These are phyloP conservation scores for Ferdinandea cuprea DNA, from an alignment of 2,888 invertebrate species.

Conservation along the genomic window DNA sequence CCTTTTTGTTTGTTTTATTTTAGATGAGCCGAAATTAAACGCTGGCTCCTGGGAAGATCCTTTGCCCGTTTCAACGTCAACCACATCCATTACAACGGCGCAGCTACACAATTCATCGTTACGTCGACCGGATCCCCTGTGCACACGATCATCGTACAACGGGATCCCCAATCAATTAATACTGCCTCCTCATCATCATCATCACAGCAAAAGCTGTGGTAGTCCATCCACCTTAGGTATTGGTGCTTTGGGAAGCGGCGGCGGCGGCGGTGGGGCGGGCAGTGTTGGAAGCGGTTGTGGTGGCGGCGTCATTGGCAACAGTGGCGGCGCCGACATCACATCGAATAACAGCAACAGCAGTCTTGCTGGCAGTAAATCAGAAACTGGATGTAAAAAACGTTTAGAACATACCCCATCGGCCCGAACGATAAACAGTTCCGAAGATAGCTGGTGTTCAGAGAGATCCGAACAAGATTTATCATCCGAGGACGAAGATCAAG, in stretches of 20 bases:
- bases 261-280: conserved; percentile 46
- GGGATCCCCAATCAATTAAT: conserved; percentile 77
- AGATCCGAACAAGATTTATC: conserved; percentile 75
- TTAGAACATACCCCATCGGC: conserved; percentile 79
- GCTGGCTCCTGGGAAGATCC: conserved; percentile 92
- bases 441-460: conserved; percentile 87
- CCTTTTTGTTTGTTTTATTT: conserved; percentile 77
- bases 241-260: conserved; percentile 50
- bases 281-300: conserved; percentile 66
- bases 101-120: conserved; percentile 81
- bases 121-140: conserved; percentile 78
- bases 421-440: conserved; percentile 83
- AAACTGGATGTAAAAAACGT: conserved; percentile 78
- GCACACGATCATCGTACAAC: conserved; percentile 77
- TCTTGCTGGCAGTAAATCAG: conserved; percentile 80
- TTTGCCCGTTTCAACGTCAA: conserved; percentile 76
- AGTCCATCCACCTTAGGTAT: conserved; percentile 68
- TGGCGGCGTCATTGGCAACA: conserved; percentile 74
- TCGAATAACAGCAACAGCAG: conserved; percentile 57
- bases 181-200: conserved; percentile 78
- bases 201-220: conserved; percentile 75
- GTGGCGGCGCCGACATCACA: conserved; percentile 70
- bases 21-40: conserved; percentile 91
- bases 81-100: conserved; percentile 80
- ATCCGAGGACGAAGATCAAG: conserved; percentile 85